phyloP scores from a whole-genome alignment of 2,113 vertebrate species.

The Mungos mungo region DNA sequence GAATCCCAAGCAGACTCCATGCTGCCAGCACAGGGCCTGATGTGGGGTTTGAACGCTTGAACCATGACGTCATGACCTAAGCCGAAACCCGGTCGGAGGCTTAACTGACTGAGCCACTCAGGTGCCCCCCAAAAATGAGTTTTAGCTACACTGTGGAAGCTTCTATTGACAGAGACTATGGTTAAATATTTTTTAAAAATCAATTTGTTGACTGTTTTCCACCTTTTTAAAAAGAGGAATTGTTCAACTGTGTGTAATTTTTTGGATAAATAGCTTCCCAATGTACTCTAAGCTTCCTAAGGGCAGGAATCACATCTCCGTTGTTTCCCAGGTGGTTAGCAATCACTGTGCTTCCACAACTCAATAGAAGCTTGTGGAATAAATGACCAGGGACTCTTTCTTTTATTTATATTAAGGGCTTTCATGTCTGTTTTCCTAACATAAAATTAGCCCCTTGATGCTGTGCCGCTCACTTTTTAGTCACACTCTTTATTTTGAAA shows the following conservation, averaged over 20 bases:
- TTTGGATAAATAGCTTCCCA: not conserved
- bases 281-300: not conserved
- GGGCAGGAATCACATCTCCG: not conserved
- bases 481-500: not conserved
- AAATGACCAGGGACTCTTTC: not conserved
- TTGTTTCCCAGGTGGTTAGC: not conserved
- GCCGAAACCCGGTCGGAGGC: too few species aligned
- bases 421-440: constrained; percentile 23
- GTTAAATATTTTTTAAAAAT: not conserved
- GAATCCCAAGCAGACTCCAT: too few species aligned
- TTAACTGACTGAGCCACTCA: too few species aligned
- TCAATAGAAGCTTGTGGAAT: not conserved
- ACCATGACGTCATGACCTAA: too few species aligned
- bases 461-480: constrained; percentile 2
- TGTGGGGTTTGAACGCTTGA: too few species aligned
- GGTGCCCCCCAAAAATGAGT: not conserved
- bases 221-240: not conserved
- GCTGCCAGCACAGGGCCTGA: too few species aligned
- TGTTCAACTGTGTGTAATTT: not conserved
- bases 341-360: not conserved
- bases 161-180: not conserved
- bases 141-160: not conserved
- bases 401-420: constrained; percentile 1
- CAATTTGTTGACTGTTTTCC: not conserved
- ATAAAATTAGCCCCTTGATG: not conserved